Evolutionary conservation across 2,888 invertebrate genomes (phyloP).

Genomic region (Tetragonula carbonaria): DNA sequence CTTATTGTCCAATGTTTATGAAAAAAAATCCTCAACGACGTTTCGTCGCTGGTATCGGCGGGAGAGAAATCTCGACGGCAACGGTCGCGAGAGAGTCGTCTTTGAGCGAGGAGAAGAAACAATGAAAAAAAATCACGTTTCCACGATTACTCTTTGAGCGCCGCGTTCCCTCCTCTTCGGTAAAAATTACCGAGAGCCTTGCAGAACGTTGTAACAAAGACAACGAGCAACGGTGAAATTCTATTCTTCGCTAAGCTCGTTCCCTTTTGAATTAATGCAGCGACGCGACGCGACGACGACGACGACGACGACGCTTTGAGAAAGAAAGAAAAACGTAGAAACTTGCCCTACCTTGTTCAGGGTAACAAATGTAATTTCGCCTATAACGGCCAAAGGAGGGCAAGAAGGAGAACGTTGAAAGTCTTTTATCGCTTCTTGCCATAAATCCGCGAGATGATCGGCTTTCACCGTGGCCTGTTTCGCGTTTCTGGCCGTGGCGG

Average conservation of each 20-base stretch:
- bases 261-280: background rate
- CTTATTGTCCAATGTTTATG: too few relatives aligned
- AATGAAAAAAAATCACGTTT: slow-evolving; percentile 1
- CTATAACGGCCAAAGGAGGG: background rate
- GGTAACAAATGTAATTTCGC: slow-evolving; percentile 25
- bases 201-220: background rate
- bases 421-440: slow-evolving; percentile 28
- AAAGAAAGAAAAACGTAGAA: slow-evolving; percentile 13
- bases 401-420: background rate
- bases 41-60: too few relatives aligned
- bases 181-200: slow-evolving; percentile 9
- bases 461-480: slow-evolving; percentile 31
- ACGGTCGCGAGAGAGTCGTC: background rate
- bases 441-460: slow-evolving; percentile 51
- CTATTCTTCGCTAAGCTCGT: slow-evolving; percentile 17
- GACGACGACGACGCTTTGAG: too few relatives aligned
- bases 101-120: background rate
- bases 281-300: background rate
- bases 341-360: background rate
- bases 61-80: too few relatives aligned
- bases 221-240: slow-evolving; percentile 17
- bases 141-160: background rate
- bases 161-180: background rate
- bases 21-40: too few relatives aligned
- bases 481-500: background rate